Evolutionary conservation across 2,888 invertebrate genomes (phyloP).

Genomic region (Phoenoteleia sp.): DNA sequence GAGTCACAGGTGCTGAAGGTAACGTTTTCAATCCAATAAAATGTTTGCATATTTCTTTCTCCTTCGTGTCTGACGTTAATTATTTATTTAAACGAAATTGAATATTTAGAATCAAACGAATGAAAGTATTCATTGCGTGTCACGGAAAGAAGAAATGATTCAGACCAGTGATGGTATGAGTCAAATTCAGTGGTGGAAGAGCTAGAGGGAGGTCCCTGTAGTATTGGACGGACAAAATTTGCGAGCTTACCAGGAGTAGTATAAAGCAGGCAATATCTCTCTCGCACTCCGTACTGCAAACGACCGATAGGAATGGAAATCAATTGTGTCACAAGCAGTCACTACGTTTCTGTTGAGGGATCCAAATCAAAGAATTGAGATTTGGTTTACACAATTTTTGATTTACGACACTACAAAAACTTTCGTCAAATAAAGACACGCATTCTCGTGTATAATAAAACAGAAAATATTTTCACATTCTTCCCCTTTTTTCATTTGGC

Average conservation of each 20-base stretch:
- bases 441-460: not conserved
- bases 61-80: not conserved
- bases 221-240: conserved; percentile 27
- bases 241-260: not conserved
- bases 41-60: too few relatives aligned
- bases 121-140: conserved; percentile 9
- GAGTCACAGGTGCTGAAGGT: too few relatives aligned
- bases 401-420: not conserved
- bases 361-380: not conserved
- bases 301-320: conserved; percentile 28
- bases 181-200: conserved; percentile 11
- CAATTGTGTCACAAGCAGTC: conserved; percentile 38
- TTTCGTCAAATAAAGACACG: not conserved
- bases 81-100: not conserved
- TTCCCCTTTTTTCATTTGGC: not conserved
- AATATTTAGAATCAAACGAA: not conserved
- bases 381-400: not conserved
- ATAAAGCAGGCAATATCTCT: not conserved
- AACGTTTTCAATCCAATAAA: too few relatives aligned
- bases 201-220: not conserved
- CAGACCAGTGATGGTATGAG: not conserved
- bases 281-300: not conserved
- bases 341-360: conserved; percentile 11
- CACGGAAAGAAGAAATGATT: conserved; percentile 8
- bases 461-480: not conserved